Base-by-base conservation (phyloP, 1,140 invertebrate species). In the Solenopsis fugax region DNA sequence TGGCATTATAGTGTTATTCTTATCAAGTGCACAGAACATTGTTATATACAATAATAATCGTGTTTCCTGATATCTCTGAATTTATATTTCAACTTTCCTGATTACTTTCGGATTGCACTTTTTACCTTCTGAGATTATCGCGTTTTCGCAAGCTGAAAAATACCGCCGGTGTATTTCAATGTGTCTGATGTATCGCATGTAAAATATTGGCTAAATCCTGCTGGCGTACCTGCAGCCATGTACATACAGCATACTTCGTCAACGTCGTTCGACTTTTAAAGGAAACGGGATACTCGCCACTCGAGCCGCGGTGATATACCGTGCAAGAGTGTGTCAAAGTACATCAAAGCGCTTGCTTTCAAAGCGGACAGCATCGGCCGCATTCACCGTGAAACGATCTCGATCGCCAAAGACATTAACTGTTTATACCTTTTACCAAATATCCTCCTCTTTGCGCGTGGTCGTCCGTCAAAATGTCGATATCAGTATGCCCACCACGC, bases 361-460 rank as follows among this genome's bases (percentile, higher is more conserved):
- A 84, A 84, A 84, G 80, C 80, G 80, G 80, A 84, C 80, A 84
- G 69, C 69, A 84, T 75, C 80, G 13, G 80, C 80, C 80, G 80
- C 80, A 84, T 84, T 84, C 80, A 84, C 80, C 56, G 69, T 84
- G 67, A 75, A 84, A 84, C 80, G 80, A 84, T 84, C 80, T 73
- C 80, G 80, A 84, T 84, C 80, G 80, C 80, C 80, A 84, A 75
- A 84, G 80, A 84, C 80, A 75, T 84, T 84, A 84, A 84, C 80
- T 84, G 80, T 84, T 84, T 84, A 84, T 84, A 75, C 69, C 80
- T 84, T 75, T 75, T 75, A 84, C 69, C 69, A 84, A 84, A 84
- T 84, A 84, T 84, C 41, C 80, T 71, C 65, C 78, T 72, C 69
- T 81, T 58, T 84, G 69, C 69, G 56, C 69, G 80, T 84, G 80